phyloP scores from a whole-genome alignment of 2,113 vertebrate genomes.

The Geococcyx californianus region DNA sequence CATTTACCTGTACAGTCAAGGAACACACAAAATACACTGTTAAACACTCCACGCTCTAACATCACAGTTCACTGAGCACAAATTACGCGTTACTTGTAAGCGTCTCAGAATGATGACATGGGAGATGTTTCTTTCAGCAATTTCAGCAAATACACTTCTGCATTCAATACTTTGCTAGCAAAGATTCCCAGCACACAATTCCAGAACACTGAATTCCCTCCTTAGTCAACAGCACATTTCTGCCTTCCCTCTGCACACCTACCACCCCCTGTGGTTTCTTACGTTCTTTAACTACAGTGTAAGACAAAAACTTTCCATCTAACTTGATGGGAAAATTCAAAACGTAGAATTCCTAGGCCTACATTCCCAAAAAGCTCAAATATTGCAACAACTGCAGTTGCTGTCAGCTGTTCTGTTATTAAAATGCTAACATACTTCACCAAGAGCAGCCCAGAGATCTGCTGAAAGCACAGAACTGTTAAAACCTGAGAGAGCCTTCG shows the following conservation, averaged over 20 bases:
- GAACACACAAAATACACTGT: not conserved
- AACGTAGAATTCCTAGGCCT: not conserved
- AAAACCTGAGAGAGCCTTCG: not conserved
- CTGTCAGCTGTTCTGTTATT: not conserved
- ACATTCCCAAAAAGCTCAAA: not conserved
- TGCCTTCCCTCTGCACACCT: not conserved
- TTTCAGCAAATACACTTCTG: not conserved
- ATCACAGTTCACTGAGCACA: not conserved
- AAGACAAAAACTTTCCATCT: not conserved
- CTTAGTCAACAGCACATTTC: not conserved
- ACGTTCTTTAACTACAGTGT: not conserved
- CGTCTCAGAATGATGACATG: not conserved
- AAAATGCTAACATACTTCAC: not conserved
- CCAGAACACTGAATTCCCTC: not conserved
- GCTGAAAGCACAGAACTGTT: not conserved
- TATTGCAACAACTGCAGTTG: not conserved
- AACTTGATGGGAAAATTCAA: not conserved
- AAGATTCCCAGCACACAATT: not conserved
- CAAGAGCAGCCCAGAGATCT: not conserved
- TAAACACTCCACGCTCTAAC: not conserved
- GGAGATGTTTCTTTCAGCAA: not conserved
- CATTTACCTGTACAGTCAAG: conserved; percentile 12
- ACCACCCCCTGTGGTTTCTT: not conserved
- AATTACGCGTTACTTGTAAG: not conserved
- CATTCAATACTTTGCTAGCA: not conserved